Evolutionary conservation across 2,888 invertebrate genomes (phyloP).

Genomic region (Smittia sp.): DNA sequence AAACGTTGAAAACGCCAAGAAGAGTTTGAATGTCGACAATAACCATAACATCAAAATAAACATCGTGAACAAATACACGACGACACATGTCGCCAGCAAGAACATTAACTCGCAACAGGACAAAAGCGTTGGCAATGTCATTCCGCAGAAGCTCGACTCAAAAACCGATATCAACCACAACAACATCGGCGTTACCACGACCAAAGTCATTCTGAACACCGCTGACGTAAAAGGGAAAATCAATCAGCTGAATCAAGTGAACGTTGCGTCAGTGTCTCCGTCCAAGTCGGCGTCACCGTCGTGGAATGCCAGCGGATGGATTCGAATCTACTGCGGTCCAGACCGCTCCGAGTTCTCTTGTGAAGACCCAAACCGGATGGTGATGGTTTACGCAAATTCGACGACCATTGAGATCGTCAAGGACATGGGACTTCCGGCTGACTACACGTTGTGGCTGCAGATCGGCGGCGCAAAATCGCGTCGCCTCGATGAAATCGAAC

Average conservation of each 20-base stretch:
- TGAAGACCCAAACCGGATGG: conserved; percentile 45
- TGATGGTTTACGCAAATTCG: conserved; percentile 43
- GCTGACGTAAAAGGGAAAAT: conserved; percentile 36
- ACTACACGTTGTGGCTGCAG: conserved; percentile 50
- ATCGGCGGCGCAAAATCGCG: conserved; percentile 59
- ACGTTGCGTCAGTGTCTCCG: conserved; percentile 23
- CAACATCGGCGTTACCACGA: conserved; percentile 10
- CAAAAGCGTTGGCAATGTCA: not conserved
- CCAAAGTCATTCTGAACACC: conserved; percentile 26
- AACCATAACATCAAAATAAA: conserved; percentile 38
- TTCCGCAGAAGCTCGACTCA: not conserved
- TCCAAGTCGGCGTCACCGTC: conserved; percentile 13
- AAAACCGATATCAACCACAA: conserved; percentile 2
- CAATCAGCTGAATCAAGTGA: conserved; percentile 34
- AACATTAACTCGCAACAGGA: conserved; percentile 18
- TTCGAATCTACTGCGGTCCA: conserved; percentile 44
- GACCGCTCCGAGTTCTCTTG: conserved; percentile 43
- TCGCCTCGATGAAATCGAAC: conserved; percentile 58
- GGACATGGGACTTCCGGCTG: conserved; percentile 44
- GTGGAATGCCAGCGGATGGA: conserved; percentile 44
- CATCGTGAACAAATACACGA: conserved; percentile 37
- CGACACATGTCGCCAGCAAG: conserved; percentile 24
- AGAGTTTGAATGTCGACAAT: conserved; percentile 20
- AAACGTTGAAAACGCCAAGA: conserved; percentile 29
- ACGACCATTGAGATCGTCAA: conserved; percentile 43